Evolutionary conservation across 2,797 vertebrate species (phyloP), one percentile per base, ranked within the genome.

Genomic region (Cryptoprocta ferox): DNA sequence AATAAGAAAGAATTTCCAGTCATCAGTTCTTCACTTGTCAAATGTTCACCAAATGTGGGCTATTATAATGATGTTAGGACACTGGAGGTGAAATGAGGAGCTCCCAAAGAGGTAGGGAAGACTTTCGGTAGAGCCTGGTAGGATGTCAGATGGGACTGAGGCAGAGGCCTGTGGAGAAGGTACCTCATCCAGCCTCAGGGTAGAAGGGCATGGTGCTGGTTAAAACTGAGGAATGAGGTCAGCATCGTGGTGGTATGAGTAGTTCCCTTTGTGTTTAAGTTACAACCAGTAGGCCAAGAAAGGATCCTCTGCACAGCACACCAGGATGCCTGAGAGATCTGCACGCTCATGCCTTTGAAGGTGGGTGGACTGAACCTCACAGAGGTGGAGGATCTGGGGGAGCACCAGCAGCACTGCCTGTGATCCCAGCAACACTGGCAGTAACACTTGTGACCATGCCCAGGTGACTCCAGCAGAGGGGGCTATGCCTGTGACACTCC

Each of bases 1-100:
- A 63, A 76, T 81, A 85, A 86, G 24, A 87, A 95, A 95, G 89
- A 73, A 24, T 68, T 95, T 84, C 45, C 3, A 53, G 19, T 45
- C 7, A 65, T 30, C 35, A 53, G 10, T 75, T 37, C 18, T 56
- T 89, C 59, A 78, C 16, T 50, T 37, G 3, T 93, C 18, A 84
- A 30, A n/a, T 39, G 37, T 91, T 78, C 81, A 61, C 26, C 12
- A 63, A 73, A 50, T 11, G 32, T 21, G 30, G 45, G 26, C 21
- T 78, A 0, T 35, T 53, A 18, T 76, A 10, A 26, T 61, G 21
- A 56, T n/a, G 7, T 70, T 95, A 78, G 26, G 39, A 76, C 0
- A 21, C 8, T 30, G 37, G 16, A 75, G 65, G n/a, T 71, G 10
- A 63, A 88, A 81, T 30, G 78, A 89, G 19, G 4, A 79, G 15